These are phyloP conservation scores for Acipenser ruthenus DNA, from an alignment of 2,797 vertebrate genomes.

Conservation along the genomic window DNA sequence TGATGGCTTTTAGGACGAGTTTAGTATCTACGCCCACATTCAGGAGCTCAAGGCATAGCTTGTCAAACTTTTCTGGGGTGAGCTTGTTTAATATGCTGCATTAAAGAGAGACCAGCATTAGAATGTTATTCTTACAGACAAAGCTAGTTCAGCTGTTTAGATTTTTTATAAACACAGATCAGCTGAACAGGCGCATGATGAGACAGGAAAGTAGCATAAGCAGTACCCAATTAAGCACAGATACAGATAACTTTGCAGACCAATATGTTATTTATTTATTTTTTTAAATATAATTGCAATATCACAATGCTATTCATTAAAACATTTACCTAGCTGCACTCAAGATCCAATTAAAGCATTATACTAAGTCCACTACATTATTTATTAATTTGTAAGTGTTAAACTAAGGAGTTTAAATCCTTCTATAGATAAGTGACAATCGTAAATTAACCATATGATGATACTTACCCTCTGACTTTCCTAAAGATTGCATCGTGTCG, in stretches of 20 bases:
- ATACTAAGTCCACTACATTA: background rate
- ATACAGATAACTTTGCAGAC: too few relatives aligned
- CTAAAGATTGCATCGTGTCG: conserved; percentile 99
- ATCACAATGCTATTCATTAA: too few relatives aligned
- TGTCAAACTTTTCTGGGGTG: conserved; percentile 99
- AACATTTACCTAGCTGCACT: background rate
- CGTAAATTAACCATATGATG: conserved; percentile 12
- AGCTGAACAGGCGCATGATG: too few relatives aligned
- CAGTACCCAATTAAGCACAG: too few relatives aligned
- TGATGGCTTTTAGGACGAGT: conserved; percentile 99
- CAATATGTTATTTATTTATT: too few relatives aligned
- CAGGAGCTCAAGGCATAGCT: conserved; percentile 99
- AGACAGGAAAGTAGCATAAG: too few relatives aligned
- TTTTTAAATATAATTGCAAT: too few relatives aligned
- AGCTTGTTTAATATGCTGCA: conserved; percentile 98
- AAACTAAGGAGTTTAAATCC: too few relatives aligned
- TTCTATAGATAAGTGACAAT: conserved; percentile 3
- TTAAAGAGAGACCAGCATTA: conserved; percentile 4
- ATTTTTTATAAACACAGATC: too few relatives aligned
- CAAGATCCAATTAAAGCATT: too few relatives aligned
- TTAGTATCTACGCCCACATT: conserved; percentile 99
- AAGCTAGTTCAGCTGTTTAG: conserved; percentile 10
- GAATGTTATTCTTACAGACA: conserved; percentile 7
- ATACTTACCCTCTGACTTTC: conserved; percentile 96
- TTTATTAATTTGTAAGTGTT: too few relatives aligned